Percentiles rank a stretch among this genome's conserved stretches.
phyloP scores from a whole-genome alignment of 2,888 invertebrate genomes.

The Girardia tigrina region DNA sequence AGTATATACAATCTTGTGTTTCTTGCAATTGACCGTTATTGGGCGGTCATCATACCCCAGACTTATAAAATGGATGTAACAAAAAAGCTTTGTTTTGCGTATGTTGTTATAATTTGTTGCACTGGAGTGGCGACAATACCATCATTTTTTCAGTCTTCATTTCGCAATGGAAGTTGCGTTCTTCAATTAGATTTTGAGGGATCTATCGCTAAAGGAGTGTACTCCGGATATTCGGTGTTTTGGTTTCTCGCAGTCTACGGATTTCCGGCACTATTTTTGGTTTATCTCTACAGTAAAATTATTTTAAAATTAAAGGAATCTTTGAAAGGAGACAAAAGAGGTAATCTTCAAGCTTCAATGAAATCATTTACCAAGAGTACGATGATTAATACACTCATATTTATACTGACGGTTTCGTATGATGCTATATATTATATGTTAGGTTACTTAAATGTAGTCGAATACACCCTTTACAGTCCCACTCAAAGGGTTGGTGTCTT shows the following conservation, averaged over 20 bases:
- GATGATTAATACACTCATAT: constrained; percentile 33
- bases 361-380: constrained; percentile 32
- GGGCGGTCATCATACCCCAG: neutral
- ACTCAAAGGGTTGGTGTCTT: constrained; percentile 24
- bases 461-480: constrained; percentile 28
- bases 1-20: neutral
- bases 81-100: neutral
- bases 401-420: constrained; percentile 26
- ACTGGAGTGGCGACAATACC: neutral
- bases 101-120: neutral
- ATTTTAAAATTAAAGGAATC: neutral
- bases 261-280: neutral
- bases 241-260: constrained; percentile 14
- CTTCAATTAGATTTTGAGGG: neutral
- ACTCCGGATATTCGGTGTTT: neutral
- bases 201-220: neutral
- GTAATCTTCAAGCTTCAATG: neutral
- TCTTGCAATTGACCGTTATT: constrained; percentile 17
- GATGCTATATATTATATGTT: constrained; percentile 32
- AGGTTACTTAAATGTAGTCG: neutral
- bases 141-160: neutral
- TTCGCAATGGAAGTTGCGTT: neutral
- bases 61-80: neutral
- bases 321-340: neutral
- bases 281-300: neutral